phyloP scores from a whole-genome alignment of 2,888 invertebrate species.

The Endomychus coccineus region DNA sequence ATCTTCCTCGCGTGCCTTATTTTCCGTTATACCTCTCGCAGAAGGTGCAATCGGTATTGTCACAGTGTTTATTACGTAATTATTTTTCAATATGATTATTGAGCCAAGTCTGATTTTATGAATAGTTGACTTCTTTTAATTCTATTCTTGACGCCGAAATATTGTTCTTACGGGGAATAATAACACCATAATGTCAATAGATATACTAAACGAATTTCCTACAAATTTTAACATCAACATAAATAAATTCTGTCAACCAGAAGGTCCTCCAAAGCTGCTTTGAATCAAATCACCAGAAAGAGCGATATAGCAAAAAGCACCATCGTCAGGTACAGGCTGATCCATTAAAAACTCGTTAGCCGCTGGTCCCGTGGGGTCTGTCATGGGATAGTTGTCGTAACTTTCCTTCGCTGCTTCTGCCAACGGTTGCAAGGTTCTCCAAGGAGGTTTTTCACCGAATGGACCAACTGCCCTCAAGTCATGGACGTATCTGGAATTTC shows the following conservation, averaged over 20 bases:
- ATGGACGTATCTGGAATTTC: slow-evolving; percentile 36
- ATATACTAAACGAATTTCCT: not conserved
- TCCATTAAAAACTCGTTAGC: slow-evolving; percentile 44
- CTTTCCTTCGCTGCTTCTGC: slow-evolving; percentile 40
- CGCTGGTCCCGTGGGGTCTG: slow-evolving; percentile 45
- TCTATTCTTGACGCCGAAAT: no score
- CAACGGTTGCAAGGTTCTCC: slow-evolving; percentile 40
- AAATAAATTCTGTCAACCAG: not conserved
- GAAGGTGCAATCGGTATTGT: no score
- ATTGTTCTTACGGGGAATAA: no score
- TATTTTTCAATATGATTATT: no score
- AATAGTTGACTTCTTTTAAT: no score
- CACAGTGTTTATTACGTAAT: no score
- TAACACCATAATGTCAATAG: not conserved
- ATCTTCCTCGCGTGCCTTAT: no score
- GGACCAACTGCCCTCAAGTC: slow-evolving; percentile 46
- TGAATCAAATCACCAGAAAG: slow-evolving; percentile 46
- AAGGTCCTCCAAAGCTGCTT: slow-evolving; percentile 16
- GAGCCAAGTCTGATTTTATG: no score
- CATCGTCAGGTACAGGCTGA: slow-evolving; percentile 47
- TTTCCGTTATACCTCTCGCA: no score
- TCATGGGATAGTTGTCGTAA: slow-evolving; percentile 37
- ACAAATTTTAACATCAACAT: not conserved
- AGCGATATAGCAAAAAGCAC: slow-evolving; percentile 51
- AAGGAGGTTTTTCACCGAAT: slow-evolving; percentile 45